These are phyloP conservation scores for Gallinago undulata DNA, from an alignment of 2,113 vertebrate species.

Conservation along the genomic window DNA sequence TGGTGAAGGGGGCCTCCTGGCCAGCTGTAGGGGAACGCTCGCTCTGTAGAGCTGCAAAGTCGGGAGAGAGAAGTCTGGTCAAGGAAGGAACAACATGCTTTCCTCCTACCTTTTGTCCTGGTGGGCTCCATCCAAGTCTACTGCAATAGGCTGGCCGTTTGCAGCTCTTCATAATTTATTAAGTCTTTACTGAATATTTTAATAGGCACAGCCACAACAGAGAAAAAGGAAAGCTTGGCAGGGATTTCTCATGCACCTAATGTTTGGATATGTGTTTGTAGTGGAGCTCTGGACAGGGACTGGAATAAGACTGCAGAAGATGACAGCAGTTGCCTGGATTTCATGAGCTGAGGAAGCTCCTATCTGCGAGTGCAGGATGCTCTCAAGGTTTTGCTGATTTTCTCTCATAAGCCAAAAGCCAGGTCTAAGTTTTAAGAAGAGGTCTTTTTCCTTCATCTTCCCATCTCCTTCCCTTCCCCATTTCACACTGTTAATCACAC, in stretches of 20 bases:
- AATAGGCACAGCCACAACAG: neutral
- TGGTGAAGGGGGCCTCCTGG: neutral
- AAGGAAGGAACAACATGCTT: neutral
- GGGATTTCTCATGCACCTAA: neutral
- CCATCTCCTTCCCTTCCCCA: neutral
- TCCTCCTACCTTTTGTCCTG: neutral
- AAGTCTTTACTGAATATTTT: neutral
- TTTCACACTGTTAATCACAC: constrained; percentile 33
- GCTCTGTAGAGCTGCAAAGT: neutral
- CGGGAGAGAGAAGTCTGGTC: neutral
- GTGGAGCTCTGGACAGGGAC: neutral
- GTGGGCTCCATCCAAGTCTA: neutral
- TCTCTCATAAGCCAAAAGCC: neutral
- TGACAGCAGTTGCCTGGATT: neutral
- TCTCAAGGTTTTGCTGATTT: neutral
- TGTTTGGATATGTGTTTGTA: neutral
- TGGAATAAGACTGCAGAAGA: neutral
- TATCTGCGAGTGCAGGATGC: neutral
- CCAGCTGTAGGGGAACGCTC: neutral
- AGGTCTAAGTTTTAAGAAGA: neutral
- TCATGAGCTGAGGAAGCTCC: neutral
- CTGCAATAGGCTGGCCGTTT: neutral
- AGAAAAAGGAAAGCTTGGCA: neutral
- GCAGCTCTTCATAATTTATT: neutral
- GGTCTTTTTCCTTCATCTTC: neutral